Evolutionary conservation across 1,140 invertebrate genomes (phyloP).

Genomic region (Apolygus lucorum): DNA sequence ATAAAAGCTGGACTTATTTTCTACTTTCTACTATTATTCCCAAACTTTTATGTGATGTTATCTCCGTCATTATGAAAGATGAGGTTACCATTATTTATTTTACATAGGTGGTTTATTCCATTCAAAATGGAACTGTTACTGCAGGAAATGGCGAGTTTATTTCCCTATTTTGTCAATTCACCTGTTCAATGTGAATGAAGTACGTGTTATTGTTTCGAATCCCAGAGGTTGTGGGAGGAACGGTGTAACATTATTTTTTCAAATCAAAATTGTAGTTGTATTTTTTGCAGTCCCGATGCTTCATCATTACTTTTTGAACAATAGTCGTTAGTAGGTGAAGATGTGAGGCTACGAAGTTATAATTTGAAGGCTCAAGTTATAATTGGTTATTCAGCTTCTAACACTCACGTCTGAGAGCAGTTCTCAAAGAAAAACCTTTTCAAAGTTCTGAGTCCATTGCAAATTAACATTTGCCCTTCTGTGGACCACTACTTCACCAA

Average conservation of each 20-base stretch:
- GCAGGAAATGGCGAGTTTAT: background rate
- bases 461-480: too few relatives aligned
- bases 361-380: too few relatives aligned
- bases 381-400: too few relatives aligned
- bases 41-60: background rate
- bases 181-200: background rate
- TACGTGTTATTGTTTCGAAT: background rate
- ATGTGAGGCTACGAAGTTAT: too few relatives aligned
- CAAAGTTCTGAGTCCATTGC: too few relatives aligned
- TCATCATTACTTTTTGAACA: too few relatives aligned
- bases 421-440: too few relatives aligned
- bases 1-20: background rate
- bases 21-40: background rate
- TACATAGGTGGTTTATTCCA: background rate
- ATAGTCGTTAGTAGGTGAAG: too few relatives aligned
- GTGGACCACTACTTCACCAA: too few relatives aligned
- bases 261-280: too few relatives aligned
- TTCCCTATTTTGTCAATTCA: background rate
- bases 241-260: background rate
- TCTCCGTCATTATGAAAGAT: background rate
- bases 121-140: background rate
- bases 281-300: too few relatives aligned
- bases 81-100: slow-evolving; percentile 12
- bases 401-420: too few relatives aligned
- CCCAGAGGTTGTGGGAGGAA: slow-evolving; percentile 12